Evolutionary conservation across 2,888 invertebrate genomes (phyloP).

Genomic region (Aricia artaxerxes): DNA sequence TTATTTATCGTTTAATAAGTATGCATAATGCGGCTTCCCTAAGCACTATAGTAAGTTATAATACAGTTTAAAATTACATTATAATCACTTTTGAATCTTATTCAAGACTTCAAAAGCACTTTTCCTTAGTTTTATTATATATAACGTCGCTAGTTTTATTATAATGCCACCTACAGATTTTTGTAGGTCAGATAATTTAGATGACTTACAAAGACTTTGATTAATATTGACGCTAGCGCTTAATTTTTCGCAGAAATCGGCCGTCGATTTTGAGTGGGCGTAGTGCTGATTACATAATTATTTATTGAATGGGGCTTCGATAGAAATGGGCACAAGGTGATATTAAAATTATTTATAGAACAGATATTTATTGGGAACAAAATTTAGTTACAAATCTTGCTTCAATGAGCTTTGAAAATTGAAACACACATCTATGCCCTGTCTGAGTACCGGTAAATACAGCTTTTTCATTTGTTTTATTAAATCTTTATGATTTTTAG

Average conservation of each 20-base stretch:
- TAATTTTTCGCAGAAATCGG: slow-evolving; percentile 3
- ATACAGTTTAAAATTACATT: background rate
- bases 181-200: slow-evolving; percentile 1
- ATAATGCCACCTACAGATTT: background rate
- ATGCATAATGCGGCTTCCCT: too few species aligned
- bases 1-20: too few species aligned
- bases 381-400: too few species aligned
- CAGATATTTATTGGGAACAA: background rate
- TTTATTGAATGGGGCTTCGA: background rate
- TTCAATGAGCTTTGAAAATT: too few species aligned
- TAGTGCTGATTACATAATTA: background rate
- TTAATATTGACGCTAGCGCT: background rate
- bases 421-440: too few species aligned
- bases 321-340: background rate
- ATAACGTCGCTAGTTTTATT: background rate
- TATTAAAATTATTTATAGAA: background rate
- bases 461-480: too few species aligned
- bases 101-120: background rate
- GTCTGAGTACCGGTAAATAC: too few species aligned
- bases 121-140: background rate
- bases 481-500: too few species aligned
- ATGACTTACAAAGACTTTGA: background rate
- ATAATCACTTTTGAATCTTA: background rate
- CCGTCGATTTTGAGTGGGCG: background rate
- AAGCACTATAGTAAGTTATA: background rate